Base-by-base conservation (phyloP, 92 coral and sea anemone species). In the Heliopora coerulea region DNA sequence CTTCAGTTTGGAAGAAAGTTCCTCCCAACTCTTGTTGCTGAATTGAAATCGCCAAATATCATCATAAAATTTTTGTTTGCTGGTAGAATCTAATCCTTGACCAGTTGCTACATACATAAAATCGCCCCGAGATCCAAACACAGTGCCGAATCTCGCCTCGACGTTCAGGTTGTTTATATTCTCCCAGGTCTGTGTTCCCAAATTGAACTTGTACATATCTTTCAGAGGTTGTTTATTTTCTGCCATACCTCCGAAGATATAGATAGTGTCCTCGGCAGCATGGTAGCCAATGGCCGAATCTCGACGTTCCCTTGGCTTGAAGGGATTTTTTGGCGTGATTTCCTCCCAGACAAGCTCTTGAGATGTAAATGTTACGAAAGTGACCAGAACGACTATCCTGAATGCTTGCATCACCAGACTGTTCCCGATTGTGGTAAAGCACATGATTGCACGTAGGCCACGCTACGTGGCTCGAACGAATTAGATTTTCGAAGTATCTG, bases 81-180 rank as follows among this genome's bases (percentile, higher is more conserved):
- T 56, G 2, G n/a, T 21, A 15, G 42, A 70, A 42, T 25, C 75
- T 64, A 19, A 80, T 12, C 68, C 68, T 73, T 89, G 89, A 29
- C 97, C 97, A 19, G 91, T 89, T 5, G 89, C 76, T 60, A 91
- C 65, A 82, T 82, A 89, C 64, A 91, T 83, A 25, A 25, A 32
- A 4, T 74, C 69, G 3, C 67, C 79, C 9, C 74, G 42, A 8
- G 83, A 44, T 3, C 97, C 97, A 73, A 63, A 91, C 26, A 89
- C 97, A 90, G 87, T 89, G 37, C 91, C 89, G 61, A 86, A 91
- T 35, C 97, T 84, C 0, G 66, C 74, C 56, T 91, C 87, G 11
- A 90, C 91, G 12, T 27, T 23, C 20, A 48, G 24, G 3, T 5
- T 8, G 23, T 11, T 17, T 13, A 84, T 58, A 25, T 68, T 29